Evolutionary conservation across 2,113 vertebrate species (phyloP).

Genomic region (Phainopepla nitens): DNA sequence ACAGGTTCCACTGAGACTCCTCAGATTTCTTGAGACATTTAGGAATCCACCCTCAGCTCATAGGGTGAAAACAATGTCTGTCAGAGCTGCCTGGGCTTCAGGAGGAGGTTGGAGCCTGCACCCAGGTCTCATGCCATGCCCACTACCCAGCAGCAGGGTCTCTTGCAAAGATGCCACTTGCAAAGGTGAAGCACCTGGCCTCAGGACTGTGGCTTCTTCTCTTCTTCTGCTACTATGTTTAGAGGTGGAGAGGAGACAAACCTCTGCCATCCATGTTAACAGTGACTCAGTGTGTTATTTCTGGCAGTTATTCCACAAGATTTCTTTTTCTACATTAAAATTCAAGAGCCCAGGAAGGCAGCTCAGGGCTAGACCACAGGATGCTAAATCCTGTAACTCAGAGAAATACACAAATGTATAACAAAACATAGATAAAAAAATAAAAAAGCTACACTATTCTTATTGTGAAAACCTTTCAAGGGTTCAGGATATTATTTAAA

Average conservation of each 20-base stretch:
- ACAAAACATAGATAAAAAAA: background rate
- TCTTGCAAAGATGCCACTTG: background rate
- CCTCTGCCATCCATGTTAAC: background rate
- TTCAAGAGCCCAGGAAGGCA: constrained; percentile 3
- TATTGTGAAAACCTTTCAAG: background rate
- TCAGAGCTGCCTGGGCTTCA: background rate
- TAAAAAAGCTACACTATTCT: background rate
- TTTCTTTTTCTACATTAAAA: constrained; percentile 48
- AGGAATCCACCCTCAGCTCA: background rate
- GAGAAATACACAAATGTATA: background rate
- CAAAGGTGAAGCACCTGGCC: background rate
- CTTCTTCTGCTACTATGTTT: background rate
- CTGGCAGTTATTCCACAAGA: background rate
- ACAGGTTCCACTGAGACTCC: background rate
- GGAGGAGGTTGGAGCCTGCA: background rate
- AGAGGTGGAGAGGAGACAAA: background rate
- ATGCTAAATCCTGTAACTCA: background rate
- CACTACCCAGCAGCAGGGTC: background rate
- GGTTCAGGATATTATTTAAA: background rate
- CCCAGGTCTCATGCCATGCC: background rate
- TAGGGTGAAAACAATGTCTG: background rate
- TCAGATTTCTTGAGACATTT: background rate
- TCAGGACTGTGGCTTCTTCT: background rate
- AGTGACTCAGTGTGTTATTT: constrained; percentile 45
- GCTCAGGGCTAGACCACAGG: background rate